Conservation (phyloP, 2,888 invertebrate species). For the Patella pellucida region DNA sequence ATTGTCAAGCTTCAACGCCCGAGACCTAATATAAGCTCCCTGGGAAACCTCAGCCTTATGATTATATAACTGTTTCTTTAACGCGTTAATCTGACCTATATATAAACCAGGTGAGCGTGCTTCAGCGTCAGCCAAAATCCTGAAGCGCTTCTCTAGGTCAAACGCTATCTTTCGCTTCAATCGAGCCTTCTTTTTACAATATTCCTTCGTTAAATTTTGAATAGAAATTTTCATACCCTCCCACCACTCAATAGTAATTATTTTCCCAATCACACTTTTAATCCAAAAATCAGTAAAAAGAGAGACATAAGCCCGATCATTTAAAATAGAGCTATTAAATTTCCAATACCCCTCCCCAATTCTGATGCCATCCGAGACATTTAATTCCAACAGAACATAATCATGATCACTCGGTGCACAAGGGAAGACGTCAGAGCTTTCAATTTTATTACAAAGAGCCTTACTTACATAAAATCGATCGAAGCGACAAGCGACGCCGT, state of each 20-base stretch:
- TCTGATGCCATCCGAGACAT: background rate
- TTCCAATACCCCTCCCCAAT: slow-evolving; percentile 9
- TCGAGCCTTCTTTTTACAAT: slow-evolving; percentile 6
- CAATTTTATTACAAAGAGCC: background rate
- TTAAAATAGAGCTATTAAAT: background rate
- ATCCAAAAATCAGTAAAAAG: background rate
- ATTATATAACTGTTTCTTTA: slow-evolving; percentile 1
- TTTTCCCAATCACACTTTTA: background rate
- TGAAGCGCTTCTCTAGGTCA: background rate
- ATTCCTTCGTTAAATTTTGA: background rate
- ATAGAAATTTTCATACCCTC: slow-evolving; percentile 11
- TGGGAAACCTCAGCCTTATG: background rate
- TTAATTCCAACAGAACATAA: background rate
- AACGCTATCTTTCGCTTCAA: background rate
- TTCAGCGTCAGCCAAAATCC: slow-evolving; percentile 1
- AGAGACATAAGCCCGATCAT: slow-evolving; percentile 1
- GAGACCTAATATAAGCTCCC: slow-evolving; percentile 4
- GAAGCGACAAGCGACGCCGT: background rate
- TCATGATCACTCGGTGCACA: background rate
- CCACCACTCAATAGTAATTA: slow-evolving; percentile 3
- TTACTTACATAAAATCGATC: slow-evolving; percentile 1
- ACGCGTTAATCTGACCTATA: background rate
- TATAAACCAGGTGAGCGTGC: background rate
- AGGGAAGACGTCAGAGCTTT: background rate
- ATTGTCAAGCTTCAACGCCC: background rate